These are phyloP conservation scores for Galaxea fascicularis DNA, from an alignment of 92 coral and sea anemone genomes.

Conservation along the genomic window DNA sequence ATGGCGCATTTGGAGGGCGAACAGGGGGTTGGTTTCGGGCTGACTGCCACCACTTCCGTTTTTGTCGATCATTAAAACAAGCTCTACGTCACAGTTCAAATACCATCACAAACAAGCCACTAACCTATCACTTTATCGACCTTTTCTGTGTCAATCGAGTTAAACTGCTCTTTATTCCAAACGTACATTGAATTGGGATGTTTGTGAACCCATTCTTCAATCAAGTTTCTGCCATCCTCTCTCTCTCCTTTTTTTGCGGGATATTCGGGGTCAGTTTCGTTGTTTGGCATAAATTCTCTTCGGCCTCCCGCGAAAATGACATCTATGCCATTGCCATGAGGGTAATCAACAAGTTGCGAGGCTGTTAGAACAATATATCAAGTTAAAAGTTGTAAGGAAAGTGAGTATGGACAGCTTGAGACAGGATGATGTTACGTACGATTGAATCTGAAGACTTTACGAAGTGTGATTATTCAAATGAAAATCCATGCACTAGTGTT, in stretches of 20 bases:
- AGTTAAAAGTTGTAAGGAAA: not conserved
- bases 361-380: slow-evolving; percentile 58
- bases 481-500: too few species aligned
- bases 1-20: too few species aligned
- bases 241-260: slow-evolving; percentile 52
- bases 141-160: slow-evolving; percentile 73
- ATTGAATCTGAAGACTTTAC: too few species aligned
- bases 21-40: too few species aligned
- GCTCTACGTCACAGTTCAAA: not conserved
- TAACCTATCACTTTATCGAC: slow-evolving; percentile 86
- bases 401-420: not conserved
- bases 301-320: slow-evolving; percentile 94
- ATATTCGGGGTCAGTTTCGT: slow-evolving; percentile 77
- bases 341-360: slow-evolving; percentile 81
- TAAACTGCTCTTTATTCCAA: slow-evolving; percentile 84
- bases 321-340: slow-evolving; percentile 91
- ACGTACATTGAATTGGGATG: slow-evolving; percentile 72
- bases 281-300: slow-evolving; percentile 70
- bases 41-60: not conserved
- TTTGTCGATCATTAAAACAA: too few species aligned
- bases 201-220: slow-evolving; percentile 76
- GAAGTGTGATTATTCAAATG: too few species aligned
- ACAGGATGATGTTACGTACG: not conserved
- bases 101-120: not conserved
- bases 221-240: slow-evolving; percentile 79